Evolutionary conservation across 2,113 vertebrate species (phyloP).

Genomic region (Plestiodon gilberti): DNA sequence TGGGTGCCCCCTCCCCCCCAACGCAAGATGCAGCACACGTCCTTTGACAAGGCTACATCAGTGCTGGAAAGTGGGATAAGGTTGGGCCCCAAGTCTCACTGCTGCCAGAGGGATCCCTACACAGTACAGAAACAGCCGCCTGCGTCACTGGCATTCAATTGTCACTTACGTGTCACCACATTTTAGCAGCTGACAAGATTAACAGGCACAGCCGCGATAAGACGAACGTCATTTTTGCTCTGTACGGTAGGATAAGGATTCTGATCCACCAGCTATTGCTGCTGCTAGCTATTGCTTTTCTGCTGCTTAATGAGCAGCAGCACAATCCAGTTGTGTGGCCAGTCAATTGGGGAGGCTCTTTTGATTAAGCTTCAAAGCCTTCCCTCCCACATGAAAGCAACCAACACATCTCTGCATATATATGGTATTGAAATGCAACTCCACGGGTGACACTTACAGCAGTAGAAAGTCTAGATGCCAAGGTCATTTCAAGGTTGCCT

Average conservation of each 20-base stretch:
- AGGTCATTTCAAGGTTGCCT: constrained; percentile 95
- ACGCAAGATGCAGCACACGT: too few relatives aligned
- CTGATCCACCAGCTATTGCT: not conserved
- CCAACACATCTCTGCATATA: not conserved
- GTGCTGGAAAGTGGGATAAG: too few relatives aligned
- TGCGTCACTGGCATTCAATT: not conserved
- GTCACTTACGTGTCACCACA: not conserved
- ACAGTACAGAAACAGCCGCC: not conserved
- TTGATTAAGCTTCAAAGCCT: not conserved
- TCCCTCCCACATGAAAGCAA: not conserved
- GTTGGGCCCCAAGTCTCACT: too few relatives aligned
- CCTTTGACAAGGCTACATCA: too few relatives aligned
- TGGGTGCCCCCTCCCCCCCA: too few relatives aligned
- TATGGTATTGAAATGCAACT: not conserved
- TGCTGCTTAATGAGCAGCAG: not conserved
- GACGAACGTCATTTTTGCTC: not conserved
- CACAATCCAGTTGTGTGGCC: not conserved
- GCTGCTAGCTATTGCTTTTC: not conserved
- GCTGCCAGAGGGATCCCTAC: too few relatives aligned
- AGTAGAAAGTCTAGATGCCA: constrained; percentile 94
- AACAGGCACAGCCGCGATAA: not conserved
- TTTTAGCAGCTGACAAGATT: not conserved
- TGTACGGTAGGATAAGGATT: not conserved
- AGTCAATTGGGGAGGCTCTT: not conserved
- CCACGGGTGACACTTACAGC: constrained; percentile 79